Conservation (phyloP, 2,888 invertebrate genomes). For the Dinocampus coccinellae region DNA sequence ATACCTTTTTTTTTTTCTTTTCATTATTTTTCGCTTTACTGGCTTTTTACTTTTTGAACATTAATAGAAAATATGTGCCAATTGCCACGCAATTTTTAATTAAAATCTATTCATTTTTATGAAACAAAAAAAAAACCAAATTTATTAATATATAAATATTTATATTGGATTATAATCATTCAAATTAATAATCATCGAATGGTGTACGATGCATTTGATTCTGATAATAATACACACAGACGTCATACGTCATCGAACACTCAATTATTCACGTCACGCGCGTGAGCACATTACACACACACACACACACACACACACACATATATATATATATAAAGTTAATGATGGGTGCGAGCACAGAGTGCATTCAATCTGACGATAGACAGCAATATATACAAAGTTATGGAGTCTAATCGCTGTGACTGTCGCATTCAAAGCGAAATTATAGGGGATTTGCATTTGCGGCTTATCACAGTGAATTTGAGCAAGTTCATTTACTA, state of each 20-base stretch:
- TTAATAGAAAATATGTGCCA: too few relatives aligned
- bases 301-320: constrained; percentile 16
- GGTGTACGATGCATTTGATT: background rate
- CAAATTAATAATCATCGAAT: background rate
- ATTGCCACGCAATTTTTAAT: too few relatives aligned
- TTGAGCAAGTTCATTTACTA: constrained; percentile 42
- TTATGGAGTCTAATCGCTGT: constrained; percentile 57
- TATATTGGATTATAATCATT: too few relatives aligned
- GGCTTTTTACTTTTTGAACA: too few relatives aligned
- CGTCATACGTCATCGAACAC: constrained; percentile 28
- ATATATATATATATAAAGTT: constrained; percentile 3
- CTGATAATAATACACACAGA: constrained; percentile 6
- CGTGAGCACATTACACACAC: too few relatives aligned
- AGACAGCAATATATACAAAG: constrained; percentile 49
- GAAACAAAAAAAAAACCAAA: too few relatives aligned
- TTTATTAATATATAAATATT: too few relatives aligned
- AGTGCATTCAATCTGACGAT: background rate
- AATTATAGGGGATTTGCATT: constrained; percentile 55
- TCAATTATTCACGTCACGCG: constrained; percentile 39
- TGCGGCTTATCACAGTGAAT: constrained; percentile 48
- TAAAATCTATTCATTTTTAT: too few relatives aligned
- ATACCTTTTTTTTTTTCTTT: background rate
- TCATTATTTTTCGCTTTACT: background rate
- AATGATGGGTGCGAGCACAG: background rate
- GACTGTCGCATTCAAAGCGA: constrained; percentile 54